Evolutionary conservation across 2,113 vertebrate species (phyloP), one percentile per base, ranked within the genome.

Genomic region (Oreocharis arfaki): DNA sequence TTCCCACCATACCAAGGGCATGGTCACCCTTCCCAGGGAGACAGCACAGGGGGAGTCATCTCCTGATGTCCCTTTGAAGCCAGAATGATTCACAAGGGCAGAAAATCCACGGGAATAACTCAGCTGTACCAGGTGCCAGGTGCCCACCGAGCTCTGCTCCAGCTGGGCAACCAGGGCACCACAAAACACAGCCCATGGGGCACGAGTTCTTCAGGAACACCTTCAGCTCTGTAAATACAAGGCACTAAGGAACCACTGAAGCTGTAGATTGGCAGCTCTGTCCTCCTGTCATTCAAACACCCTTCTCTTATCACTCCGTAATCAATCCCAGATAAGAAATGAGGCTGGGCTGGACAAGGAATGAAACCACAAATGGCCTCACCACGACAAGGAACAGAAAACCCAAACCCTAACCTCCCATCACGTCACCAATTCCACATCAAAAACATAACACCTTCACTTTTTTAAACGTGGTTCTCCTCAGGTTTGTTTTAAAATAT

Each of bases 1-100:
- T 96, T 97, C 91, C 85, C 92, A 59, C 64, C 92, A 96, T 93
- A 75, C 90, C 89, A 35, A 42, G 28, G 84, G 49, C 87, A 89
- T 0, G 14, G 39, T 41, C 64, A 92, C 14, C 15, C 78, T 92
- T 70, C 59, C 30, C 50, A n/a, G 55, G 44, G 56, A 37, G 53
- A 1, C 15, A 71, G 39, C 57, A 79, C 20, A 1, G 9, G 35
- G 44, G 7, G 77, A 84, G 30, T 78, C 95, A 95, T 64, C 39
- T 32, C 52, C 63, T 28, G 68, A 32, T 18, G 8, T 5, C 84
- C 75, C 79, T 65, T 19, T 35, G 64, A 80, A 90, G 91, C 16
- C 14, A 0, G 67, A n/a, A 17, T 69, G 91, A 94, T 65, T 90
- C 87, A 81, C 47, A 8, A 30, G 1, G 2, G 60, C 67, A 73